These are phyloP conservation scores for Philotrypesis tridentata DNA, from an alignment of 1,140 invertebrate genomes.

Conservation along the genomic window DNA sequence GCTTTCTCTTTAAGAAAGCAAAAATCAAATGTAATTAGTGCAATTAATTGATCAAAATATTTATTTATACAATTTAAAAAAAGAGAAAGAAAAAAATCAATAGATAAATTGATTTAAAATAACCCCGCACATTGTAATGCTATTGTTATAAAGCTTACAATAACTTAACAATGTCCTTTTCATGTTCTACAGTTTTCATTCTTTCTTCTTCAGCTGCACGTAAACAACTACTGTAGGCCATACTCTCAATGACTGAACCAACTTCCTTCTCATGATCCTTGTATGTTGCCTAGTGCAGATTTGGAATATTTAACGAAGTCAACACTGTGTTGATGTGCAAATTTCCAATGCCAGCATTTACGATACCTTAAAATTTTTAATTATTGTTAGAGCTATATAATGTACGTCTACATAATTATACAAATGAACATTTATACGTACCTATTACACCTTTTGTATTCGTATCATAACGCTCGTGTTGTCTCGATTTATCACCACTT, in stretches of 20 bases:
- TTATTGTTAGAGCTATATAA: background rate
- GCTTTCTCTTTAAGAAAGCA: too few species aligned
- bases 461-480: background rate
- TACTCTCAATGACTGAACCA: slow-evolving; percentile 23
- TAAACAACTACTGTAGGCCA: slow-evolving; percentile 43
- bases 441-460: slow-evolving; percentile 36
- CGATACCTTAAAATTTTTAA: slow-evolving; percentile 16
- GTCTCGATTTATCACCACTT: background rate
- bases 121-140: too few species aligned
- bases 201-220: slow-evolving; percentile 39
- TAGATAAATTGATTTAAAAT: background rate
- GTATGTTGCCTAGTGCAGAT: slow-evolving; percentile 26
- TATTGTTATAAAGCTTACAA: slow-evolving; percentile 48
- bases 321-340: slow-evolving; percentile 47
- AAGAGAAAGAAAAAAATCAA: background rate
- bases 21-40: too few species aligned
- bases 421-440: background rate
- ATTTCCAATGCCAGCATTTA: slow-evolving; percentile 44
- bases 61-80: slow-evolving; percentile 6
- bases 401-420: background rate
- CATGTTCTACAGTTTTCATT: slow-evolving; percentile 36
- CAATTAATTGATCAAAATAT: too few species aligned
- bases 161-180: slow-evolving; percentile 25
- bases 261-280: slow-evolving; percentile 48
- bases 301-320: slow-evolving; percentile 38